A percentile compares a stretch with the other conserved stretches of the same genome.
Evolutionary conservation across 1,140 invertebrate species (phyloP).

Genomic region (Drosophila setifemur): DNA sequence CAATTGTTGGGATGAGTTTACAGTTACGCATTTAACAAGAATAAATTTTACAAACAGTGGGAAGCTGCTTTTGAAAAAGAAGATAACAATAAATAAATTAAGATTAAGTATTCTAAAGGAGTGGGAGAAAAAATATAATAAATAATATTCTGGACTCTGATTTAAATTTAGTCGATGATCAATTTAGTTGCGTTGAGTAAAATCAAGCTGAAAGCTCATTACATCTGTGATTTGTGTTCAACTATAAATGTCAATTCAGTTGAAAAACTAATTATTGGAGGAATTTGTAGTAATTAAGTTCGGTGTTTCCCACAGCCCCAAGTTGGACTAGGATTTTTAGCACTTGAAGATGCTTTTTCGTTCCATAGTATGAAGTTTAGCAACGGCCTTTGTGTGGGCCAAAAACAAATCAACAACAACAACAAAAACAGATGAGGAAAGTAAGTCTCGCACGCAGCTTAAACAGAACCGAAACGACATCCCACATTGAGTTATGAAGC

Average conservation of each 20-base stretch:
- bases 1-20: conserved; percentile 61
- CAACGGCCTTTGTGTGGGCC: conserved; percentile 69
- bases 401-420: neutral
- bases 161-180: no score
- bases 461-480: conserved; percentile 45
- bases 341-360: neutral
- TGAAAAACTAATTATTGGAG: neutral
- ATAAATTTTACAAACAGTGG: conserved; percentile 14
- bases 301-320: conserved; percentile 14
- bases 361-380: conserved; percentile 45
- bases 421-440: conserved; percentile 31
- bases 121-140: no score
- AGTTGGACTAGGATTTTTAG: neutral
- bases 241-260: conserved; percentile 4
- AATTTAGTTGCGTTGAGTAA: neutral
- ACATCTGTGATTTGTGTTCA: conserved; percentile 16
- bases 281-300: conserved; percentile 12
- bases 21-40: conserved; percentile 62
- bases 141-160: no score
- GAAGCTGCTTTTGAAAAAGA: neutral
- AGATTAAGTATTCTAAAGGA: no score
- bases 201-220: neutral
- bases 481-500: conserved; percentile 74
- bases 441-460: conserved; percentile 60
- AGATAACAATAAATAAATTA: neutral